Evolutionary conservation across 2,797 vertebrate genomes (phyloP).

Genomic region (Tenualosa thibaudeaui): DNA sequence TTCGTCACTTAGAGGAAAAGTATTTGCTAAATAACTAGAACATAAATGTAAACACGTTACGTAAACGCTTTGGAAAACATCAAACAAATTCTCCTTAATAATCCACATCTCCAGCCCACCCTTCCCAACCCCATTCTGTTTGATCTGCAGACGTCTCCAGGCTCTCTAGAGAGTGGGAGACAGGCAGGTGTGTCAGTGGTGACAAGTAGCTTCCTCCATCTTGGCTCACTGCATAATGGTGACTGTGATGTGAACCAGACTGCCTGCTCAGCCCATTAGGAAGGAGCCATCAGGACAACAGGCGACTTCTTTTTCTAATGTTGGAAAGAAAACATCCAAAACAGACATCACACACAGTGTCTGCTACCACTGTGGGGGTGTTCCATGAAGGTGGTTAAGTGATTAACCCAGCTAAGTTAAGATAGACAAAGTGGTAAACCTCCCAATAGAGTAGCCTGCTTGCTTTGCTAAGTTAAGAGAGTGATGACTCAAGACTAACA

Average conservation of each 20-base stretch:
- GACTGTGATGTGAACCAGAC: conserved; percentile 33
- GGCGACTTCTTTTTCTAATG: conserved; percentile 15
- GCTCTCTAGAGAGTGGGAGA: not conserved
- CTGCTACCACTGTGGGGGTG: not conserved
- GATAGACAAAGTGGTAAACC: too few species aligned
- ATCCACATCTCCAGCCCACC: not conserved
- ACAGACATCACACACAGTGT: conserved; percentile 25
- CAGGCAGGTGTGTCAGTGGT: conserved; percentile 35
- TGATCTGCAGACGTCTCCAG: not conserved
- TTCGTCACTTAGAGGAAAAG: too few species aligned
- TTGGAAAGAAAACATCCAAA: conserved; percentile 24
- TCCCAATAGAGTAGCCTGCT: too few species aligned
- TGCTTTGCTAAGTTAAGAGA: too few species aligned
- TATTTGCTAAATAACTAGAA: too few species aligned
- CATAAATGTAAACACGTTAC: too few species aligned
- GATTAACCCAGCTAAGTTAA: too few species aligned
- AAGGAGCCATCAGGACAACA: conserved; percentile 14
- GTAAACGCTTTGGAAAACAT: not conserved
- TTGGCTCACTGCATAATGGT: conserved; percentile 6
- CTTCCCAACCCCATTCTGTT: not conserved
- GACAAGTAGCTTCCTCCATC: conserved; percentile 30
- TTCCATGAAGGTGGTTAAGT: too few species aligned
- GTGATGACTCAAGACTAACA: too few species aligned
- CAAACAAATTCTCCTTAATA: not conserved
- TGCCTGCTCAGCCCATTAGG: conserved; percentile 11